Base-by-base conservation (phyloP, 1,140 invertebrate genomes). In the Eurosta solidaginis region DNA sequence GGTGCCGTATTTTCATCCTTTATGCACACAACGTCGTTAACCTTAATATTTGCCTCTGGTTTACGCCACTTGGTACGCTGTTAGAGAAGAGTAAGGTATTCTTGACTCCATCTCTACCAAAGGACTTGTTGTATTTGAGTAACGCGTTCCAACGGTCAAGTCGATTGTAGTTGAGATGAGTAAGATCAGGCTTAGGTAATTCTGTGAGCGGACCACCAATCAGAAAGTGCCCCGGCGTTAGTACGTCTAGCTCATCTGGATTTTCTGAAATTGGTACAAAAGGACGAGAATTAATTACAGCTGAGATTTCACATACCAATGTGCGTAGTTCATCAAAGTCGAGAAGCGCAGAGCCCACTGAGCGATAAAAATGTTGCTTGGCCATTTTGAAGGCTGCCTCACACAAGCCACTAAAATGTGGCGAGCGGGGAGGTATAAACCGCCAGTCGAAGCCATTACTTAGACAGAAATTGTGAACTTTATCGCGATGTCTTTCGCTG, bases 351-450 rank as follows among this genome's bases (percentile, higher is more conserved):
- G 82, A 82, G 6, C 85, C 82, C 14, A 29, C 79, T 27, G 78
- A 75, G 49, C 87, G 83, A 79, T 81, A 49, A n/a, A 82, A n/a
- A n/a, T n/a, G n/a, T n/a, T n/a, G n/a, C n/a, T n/a, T n/a, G n/a
- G n/a, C n/a, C n/a, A n/a, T n/a, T n/a, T n/a, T n/a, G n/a, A n/a
- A n/a, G n/a, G n/a, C n/a, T n/a, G n/a, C n/a, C n/a, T n/a, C n/a
- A n/a, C n/a, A n/a, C n/a, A 42, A 36, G 3, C 83, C 85, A 12
- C 83, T 83, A 36, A 83, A 80, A 78, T 87, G 81, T n/a, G 86
- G 84, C 6, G 79, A 76, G 49, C 78, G 42, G 12, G 81, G 81
- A 17, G 83, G 81, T 12, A 81, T 81, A 75, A 82, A 85, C 3
- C 81, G 77, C 78, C 79, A 88, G 29, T 79, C 77, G 10, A 85